Evolutionary conservation across 2,797 vertebrate species (phyloP).

Genomic region (Tokudaia tokunoshimensis): DNA sequence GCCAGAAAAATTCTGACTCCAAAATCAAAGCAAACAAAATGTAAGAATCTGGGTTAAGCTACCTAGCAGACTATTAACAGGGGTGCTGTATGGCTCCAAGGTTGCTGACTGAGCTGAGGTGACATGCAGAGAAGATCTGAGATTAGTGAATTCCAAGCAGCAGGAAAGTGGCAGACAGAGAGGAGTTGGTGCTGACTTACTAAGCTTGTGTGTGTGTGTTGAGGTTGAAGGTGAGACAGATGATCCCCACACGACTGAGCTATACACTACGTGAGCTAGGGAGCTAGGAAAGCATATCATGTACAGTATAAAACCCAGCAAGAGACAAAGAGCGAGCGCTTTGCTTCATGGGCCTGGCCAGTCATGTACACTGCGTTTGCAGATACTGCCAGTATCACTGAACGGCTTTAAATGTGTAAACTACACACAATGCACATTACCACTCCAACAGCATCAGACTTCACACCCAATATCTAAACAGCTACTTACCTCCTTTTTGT

Average conservation of each 20-base stretch:
- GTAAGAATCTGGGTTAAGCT: too few species aligned
- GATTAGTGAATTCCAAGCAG: background rate
- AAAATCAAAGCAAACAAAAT: background rate
- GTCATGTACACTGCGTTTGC: background rate
- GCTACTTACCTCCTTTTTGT: slow-evolving; percentile 95
- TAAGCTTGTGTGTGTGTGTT: background rate
- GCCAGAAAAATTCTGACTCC: background rate
- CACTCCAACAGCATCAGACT: background rate
- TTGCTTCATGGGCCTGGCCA: background rate
- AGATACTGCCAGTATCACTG: background rate
- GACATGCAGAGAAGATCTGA: background rate
- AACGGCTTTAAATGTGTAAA: slow-evolving; percentile 38
- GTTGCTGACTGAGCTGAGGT: background rate
- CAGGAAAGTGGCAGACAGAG: background rate
- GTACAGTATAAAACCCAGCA: background rate
- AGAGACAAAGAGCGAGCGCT: background rate
- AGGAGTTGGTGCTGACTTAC: background rate
- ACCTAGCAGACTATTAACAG: background rate
- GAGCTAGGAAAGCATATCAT: background rate
- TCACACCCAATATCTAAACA: background rate
- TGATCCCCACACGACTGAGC: background rate
- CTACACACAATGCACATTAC: background rate
- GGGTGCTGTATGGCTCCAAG: background rate
- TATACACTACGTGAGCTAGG: background rate
- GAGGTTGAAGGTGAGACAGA: background rate